phyloP scores from a whole-genome alignment of 2,113 vertebrate genomes.

The Lepidothrix coronata region DNA sequence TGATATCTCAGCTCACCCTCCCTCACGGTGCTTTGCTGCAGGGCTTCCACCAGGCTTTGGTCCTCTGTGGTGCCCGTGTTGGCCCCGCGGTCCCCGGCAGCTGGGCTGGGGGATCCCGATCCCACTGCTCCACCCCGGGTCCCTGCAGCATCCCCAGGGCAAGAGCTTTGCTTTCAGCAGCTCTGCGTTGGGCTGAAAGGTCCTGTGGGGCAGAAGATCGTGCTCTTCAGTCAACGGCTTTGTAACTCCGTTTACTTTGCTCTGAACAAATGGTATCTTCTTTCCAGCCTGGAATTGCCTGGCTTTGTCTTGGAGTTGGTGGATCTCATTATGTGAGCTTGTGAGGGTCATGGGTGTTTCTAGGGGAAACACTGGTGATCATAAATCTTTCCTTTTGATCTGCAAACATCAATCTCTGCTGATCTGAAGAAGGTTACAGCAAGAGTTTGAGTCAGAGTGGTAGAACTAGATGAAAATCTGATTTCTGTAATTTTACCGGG shows the following conservation, averaged over 20 bases:
- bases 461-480: neutral
- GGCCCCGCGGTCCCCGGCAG: neutral
- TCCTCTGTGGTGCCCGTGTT: neutral
- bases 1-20: neutral
- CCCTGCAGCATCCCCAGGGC: neutral
- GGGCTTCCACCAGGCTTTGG: neutral
- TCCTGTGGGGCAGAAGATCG: fast-evolving
- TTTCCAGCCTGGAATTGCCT: neutral
- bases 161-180: neutral
- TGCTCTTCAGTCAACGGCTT: neutral
- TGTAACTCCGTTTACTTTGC: neutral
- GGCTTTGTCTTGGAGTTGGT: neutral
- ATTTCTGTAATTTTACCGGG: neutral
- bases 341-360: neutral
- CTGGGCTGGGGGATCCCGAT: fast-evolving
- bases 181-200: neutral
- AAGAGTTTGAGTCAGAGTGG: neutral
- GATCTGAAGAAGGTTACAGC: slow-evolving; percentile 12
- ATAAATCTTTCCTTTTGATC: slow-evolving; percentile 60
- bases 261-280: neutral
- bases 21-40: fast-evolving
- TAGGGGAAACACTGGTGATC: neutral
- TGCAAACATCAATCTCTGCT: slow-evolving; percentile 17
- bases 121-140: too few relatives aligned
- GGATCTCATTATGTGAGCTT: neutral